Conservation (phyloP, 2,113 vertebrate species). For the Albula goreensis region DNA sequence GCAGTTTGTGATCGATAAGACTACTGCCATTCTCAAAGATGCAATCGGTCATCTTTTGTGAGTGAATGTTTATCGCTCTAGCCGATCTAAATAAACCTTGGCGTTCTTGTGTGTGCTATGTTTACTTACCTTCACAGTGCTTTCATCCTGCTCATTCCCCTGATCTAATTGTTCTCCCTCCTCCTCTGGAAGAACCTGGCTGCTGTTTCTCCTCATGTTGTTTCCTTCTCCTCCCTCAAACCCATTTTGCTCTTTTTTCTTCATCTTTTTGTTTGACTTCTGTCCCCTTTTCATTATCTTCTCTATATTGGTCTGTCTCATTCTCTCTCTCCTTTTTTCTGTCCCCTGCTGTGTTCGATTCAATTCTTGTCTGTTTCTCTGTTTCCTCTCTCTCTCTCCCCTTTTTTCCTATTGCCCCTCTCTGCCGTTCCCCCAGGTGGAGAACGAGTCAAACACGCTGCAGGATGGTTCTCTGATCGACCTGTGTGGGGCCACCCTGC, state of each 20-base stretch:
- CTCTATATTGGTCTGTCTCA: not conserved
- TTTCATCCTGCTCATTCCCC: not conserved
- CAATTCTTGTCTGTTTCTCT: not conserved
- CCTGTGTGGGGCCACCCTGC: conserved; percentile 92
- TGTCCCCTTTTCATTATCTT: not conserved
- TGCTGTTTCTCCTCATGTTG: not conserved
- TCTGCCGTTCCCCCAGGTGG: conserved; percentile 71
- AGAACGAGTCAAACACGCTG: conserved; percentile 90
- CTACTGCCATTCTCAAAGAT: not conserved
- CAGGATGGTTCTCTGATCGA: conserved; percentile 95
- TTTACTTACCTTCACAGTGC: not conserved
- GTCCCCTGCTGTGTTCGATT: not conserved
- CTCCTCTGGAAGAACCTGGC: not conserved
- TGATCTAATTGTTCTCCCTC: not conserved
- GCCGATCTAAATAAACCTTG: not conserved
- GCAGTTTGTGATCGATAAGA: not conserved
- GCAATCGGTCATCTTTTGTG: not conserved
- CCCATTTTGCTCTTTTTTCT: not conserved
- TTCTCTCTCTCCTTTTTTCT: not conserved
- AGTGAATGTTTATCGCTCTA: not conserved
- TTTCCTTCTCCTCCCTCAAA: not conserved
- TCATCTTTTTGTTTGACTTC: not conserved
- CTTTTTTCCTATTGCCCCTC: not conserved
- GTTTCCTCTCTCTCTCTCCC: not conserved
- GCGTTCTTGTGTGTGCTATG: not conserved